Base-by-base conservation (phyloP, 2,113 vertebrate genomes). In the Origma solitaria region DNA sequence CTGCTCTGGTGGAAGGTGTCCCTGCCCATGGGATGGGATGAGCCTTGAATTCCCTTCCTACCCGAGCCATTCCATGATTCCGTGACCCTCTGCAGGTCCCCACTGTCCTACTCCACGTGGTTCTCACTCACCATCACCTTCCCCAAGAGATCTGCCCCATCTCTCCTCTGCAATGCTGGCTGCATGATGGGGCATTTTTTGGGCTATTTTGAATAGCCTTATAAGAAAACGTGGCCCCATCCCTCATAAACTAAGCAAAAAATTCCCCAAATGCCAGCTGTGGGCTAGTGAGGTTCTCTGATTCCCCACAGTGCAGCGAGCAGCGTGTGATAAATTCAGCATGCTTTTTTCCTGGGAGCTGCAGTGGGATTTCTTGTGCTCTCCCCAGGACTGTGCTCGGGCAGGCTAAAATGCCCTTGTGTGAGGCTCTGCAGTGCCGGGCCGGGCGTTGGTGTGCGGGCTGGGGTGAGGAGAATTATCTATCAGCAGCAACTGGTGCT, bases 401-500 rank as follows among this genome's bases (percentile, higher is more conserved):
- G 44, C 28, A 57, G 62, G 75, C 45, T 24, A 1, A 21, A 49
- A 28, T 16, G 47, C 56, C 21, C 30, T 11, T 2, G 69, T 25
- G 42, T 19, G 10, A 15, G 38, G 12, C 13, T 57, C 19, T 27
- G 61, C 5, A 1, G 58, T 13, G 50, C 19, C 7, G 42, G 44
- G 12, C 0, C 9, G 69, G 33, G 35, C 1, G 2, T 4, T 8
- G 3, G 0, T 2, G 53, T 19, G 38, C n/a, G 7, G 44, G 0
- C 7, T 1, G 3, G 14, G 81, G 10, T 22, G 19, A 33, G 33
- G 21, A 11, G 24, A 15, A 6, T 58, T 40, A 38, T 58, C 82
- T 62, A 23, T 61, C 51, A 3, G 0, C 9, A 66, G 76, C 87
- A 66, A 1, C 58, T 14, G 88, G 90, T 96, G 96, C 95, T 88